phyloP scores from a whole-genome alignment of 2,797 vertebrate species.

The Leptodactylus fallax region DNA sequence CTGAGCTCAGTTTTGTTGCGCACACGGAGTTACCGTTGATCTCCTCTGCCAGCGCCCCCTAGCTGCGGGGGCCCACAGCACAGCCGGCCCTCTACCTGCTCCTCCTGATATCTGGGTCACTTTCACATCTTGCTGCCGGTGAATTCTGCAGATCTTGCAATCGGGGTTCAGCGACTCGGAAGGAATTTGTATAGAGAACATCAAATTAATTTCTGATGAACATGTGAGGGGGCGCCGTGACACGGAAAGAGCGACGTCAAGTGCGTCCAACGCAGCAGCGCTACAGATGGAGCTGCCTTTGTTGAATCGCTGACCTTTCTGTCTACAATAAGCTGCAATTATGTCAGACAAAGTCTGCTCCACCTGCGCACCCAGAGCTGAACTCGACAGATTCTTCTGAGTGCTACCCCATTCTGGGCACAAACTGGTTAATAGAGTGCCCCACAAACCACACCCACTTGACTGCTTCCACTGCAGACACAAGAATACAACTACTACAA shows the following conservation, averaged over 20 bases:
- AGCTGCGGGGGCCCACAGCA: neutral
- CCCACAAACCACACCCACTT: no score
- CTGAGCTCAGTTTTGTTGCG: neutral
- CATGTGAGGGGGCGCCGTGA: neutral
- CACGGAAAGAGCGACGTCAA: neutral
- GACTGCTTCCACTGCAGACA: no score
- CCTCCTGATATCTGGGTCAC: slow-evolving; percentile 28
- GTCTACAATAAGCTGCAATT: no score
- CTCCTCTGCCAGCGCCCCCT: neutral
- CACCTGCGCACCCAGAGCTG: no score
- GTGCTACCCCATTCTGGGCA: no score
- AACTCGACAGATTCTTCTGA: no score
- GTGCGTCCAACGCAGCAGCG: neutral
- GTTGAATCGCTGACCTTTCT: no score
- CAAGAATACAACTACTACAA: no score
- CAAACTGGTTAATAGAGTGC: no score
- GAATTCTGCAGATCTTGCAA: neutral
- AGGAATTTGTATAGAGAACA: neutral
- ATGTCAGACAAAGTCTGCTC: no score
- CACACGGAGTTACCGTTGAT: neutral
- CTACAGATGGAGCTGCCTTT: neutral
- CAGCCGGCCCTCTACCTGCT: slow-evolving; percentile 26
- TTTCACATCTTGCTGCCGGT: neutral
- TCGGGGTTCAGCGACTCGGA: slow-evolving; percentile 15
- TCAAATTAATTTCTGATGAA: slow-evolving; percentile 11